Conservation (phyloP, 2,888 invertebrate genomes). For the Plutella xylostella region DNA sequence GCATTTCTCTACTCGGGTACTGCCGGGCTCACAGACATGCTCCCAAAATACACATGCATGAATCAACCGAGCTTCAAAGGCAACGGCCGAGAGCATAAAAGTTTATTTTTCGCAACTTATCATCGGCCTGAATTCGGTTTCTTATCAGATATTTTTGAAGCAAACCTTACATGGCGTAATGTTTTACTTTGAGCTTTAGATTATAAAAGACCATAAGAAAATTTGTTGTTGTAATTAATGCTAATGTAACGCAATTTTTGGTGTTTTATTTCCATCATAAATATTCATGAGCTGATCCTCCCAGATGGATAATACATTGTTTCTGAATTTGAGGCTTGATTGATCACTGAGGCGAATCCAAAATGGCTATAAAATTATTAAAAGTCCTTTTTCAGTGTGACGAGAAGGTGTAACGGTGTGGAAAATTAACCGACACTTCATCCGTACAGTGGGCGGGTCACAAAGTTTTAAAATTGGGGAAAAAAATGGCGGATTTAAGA, state of each 20-base stretch:
- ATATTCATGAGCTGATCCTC: not conserved
- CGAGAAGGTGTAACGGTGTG: slow-evolving; percentile 49
- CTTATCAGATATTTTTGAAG: slow-evolving; percentile 3
- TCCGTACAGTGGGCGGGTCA: slow-evolving; percentile 29
- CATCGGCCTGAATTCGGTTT: slow-evolving; percentile 8
- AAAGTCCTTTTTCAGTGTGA: slow-evolving; percentile 36
- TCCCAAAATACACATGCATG: slow-evolving; percentile 49
- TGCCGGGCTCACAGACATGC: slow-evolving; percentile 20
- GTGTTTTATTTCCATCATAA: slow-evolving; percentile 4
- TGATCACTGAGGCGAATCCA: slow-evolving; percentile 17
- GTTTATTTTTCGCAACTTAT: slow-evolving; percentile 26
- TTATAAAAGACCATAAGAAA: not conserved
- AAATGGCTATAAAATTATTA: slow-evolving; percentile 31
- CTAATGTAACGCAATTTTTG: too few relatives aligned
- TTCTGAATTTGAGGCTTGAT: slow-evolving; percentile 19
- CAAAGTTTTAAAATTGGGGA: too few relatives aligned
- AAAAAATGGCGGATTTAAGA: too few relatives aligned
- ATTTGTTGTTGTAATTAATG: too few relatives aligned
- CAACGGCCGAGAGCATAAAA: slow-evolving; percentile 39
- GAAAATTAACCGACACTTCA: slow-evolving; percentile 62
- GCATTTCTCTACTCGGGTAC: too few relatives aligned
- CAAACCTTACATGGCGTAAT: too few relatives aligned
- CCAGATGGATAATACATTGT: too few relatives aligned
- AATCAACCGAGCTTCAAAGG: slow-evolving; percentile 62
- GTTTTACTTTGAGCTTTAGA: not conserved